These are phyloP conservation scores for Mimas tiliae DNA, from an alignment of 2,888 invertebrate species.

Conservation along the genomic window DNA sequence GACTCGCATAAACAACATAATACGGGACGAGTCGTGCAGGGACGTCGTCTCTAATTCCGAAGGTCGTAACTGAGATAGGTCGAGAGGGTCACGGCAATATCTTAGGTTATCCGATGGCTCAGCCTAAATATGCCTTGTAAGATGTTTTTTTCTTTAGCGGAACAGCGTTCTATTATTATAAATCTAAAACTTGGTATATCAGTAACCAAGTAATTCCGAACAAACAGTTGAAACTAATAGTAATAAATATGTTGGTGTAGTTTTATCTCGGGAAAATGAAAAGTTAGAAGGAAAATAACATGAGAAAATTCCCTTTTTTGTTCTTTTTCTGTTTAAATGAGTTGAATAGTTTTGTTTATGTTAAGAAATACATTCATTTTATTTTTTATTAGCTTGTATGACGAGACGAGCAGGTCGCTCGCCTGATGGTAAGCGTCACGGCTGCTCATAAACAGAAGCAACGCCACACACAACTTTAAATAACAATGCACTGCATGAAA, in stretches of 20 bases:
- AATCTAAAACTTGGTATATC: background rate
- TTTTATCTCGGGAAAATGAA: background rate
- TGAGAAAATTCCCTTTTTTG: background rate
- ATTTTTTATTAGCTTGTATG: too few species aligned
- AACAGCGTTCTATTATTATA: constrained; percentile 2
- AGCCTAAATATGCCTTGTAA: background rate
- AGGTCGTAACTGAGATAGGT: constrained; percentile 4
- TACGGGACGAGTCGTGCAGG: background rate
- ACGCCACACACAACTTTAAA: too few species aligned
- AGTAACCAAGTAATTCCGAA: background rate
- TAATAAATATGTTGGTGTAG: background rate
- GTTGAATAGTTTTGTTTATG: too few species aligned
- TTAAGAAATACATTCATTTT: too few species aligned
- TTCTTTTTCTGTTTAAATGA: too few species aligned
- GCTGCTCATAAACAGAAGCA: too few species aligned
- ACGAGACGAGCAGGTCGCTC: too few species aligned
- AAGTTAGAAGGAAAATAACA: background rate
- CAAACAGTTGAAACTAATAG: background rate
- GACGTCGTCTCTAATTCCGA: constrained; percentile 5
- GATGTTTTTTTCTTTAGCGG: constrained; percentile 13
- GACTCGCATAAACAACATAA: background rate
- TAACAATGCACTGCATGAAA: too few species aligned
- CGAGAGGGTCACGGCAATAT: background rate
- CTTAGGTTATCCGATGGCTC: background rate
- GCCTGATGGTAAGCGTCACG: too few species aligned